Base-by-base conservation (phyloP, 2,888 invertebrate species). In the Protophormia terraenovae region DNA sequence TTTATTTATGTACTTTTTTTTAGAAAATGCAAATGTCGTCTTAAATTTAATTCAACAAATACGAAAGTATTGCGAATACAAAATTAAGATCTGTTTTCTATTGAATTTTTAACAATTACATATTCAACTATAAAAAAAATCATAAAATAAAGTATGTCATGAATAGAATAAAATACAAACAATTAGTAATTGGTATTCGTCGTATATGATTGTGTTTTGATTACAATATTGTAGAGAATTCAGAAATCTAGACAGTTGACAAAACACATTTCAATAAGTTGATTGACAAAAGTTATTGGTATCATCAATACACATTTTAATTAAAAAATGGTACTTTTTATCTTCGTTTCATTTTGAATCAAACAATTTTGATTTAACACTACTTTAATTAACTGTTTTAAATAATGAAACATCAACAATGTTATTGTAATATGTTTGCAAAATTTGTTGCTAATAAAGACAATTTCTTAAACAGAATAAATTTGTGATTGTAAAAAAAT, bases 131-230 rank as follows among this genome's bases (percentile, higher is more conserved):
- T 47, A 47, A 22, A 47, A 47, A 1, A 41, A 3, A 4, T 47
- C 19, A 47, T 47, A 2, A 16, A 19, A 47, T 47, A 47, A 41
- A 41, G 3, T 47, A 10, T 47, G 29, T 66, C 12, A 47, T 66
- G 45, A 6, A 6, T 27, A 19, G 29, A 16, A 16, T 47, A 12
- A 14, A 41, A n/a, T 41, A 14, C 29, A 29, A 14, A 47, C 45
- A 66, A 12, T 45, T 27, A 66, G 27, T 45, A 66, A 47, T 47
- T 66, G 16, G 8, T 45, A 47, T 66, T 66, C 29, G 27, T 66
- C 29, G 27, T 19, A 60, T n/a, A 32, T 12, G 60, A 35, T 19
- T 60, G 19, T 62, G 5, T 62, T 16, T 62, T 24, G 62, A 62
- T 38, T 38, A 62, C 7, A 62, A 38, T 32, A 38, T 38, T n/a